phyloP scores from a whole-genome alignment of 2,888 invertebrate genomes.

The Rhagonycha lutea region DNA sequence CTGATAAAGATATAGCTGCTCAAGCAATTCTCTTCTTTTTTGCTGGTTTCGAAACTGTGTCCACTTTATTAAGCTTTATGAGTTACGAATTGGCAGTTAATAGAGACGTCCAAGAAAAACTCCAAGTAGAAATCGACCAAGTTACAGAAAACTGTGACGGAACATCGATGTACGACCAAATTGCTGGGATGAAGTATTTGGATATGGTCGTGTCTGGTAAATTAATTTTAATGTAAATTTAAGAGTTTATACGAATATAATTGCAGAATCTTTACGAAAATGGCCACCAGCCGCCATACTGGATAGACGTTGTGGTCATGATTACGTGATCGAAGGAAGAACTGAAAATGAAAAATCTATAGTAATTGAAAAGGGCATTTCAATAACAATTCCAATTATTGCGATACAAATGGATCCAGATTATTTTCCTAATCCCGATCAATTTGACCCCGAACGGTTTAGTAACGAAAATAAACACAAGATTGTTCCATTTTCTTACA shows the following conservation, averaged over 20 bases:
- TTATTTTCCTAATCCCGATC: background rate
- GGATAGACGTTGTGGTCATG: slow-evolving; percentile 56
- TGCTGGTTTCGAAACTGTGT: background rate
- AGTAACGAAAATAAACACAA: background rate
- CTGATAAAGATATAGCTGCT: slow-evolving; percentile 3
- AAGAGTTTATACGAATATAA: background rate
- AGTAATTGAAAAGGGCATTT: slow-evolving; percentile 21
- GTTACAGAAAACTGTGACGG: background rate
- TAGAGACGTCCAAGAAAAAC: background rate
- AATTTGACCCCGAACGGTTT: background rate
- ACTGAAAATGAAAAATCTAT: slow-evolving; percentile 17
- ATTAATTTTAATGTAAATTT: background rate
- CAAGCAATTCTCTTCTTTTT: slow-evolving; percentile 1
- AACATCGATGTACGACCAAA: background rate
- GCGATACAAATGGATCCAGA: background rate
- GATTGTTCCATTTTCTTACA: background rate
- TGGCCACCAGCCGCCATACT: slow-evolving; percentile 56
- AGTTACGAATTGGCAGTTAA: slow-evolving; percentile 2
- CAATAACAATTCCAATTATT: slow-evolving; percentile 35
- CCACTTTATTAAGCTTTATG: background rate
- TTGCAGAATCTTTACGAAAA: slow-evolving; percentile 56
- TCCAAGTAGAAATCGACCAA: background rate
- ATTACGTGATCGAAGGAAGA: slow-evolving; percentile 49
- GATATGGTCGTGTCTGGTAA: slow-evolving; percentile 52
- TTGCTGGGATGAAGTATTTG: slow-evolving; percentile 54